Percentiles rank a stretch among this genome's conserved stretches.
These are phyloP conservation scores for Drosophila triauraria DNA, from an alignment of 1,140 invertebrate species.

Conservation along the genomic window DNA sequence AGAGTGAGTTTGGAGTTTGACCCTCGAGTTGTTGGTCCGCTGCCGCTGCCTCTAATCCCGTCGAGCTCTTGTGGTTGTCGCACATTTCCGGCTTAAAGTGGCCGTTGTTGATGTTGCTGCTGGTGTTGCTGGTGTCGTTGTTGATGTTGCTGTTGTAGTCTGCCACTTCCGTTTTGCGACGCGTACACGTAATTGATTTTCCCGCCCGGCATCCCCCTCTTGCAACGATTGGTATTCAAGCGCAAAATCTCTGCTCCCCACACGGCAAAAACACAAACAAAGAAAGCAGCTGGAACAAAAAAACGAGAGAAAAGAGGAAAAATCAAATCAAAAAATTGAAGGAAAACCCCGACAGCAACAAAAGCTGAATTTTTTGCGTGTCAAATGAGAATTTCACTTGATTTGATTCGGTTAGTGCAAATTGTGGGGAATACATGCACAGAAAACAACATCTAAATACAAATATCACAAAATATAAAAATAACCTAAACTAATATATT, in stretches of 20 bases:
- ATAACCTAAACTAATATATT: background rate
- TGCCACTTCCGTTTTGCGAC: slow-evolving; percentile 63
- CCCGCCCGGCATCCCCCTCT: slow-evolving; percentile 24
- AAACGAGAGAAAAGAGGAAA: background rate
- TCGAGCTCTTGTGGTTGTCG: slow-evolving; percentile 60
- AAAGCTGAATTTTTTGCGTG: slow-evolving; percentile 42
- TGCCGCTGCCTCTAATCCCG: slow-evolving; percentile 43
- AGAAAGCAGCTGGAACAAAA: slow-evolving; percentile 11
- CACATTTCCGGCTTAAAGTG: slow-evolving; percentile 69
- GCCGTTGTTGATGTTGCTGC: slow-evolving; percentile 23
- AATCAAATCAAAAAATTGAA: slow-evolving; percentile 5
- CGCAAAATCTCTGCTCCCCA: slow-evolving; percentile 39
- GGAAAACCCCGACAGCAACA: slow-evolving; percentile 6
- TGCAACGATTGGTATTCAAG: slow-evolving; percentile 39
- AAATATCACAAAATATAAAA: background rate
- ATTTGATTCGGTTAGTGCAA: slow-evolving; percentile 44
- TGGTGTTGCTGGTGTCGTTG: slow-evolving; percentile 21
- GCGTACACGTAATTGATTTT: slow-evolving; percentile 65
- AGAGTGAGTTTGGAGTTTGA: slow-evolving; percentile 29
- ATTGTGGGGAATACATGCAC: slow-evolving; percentile 2
- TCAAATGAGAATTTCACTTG: slow-evolving; percentile 60
- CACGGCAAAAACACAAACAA: slow-evolving; percentile 28
- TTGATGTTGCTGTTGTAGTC: slow-evolving; percentile 34
- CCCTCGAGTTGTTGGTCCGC: slow-evolving; percentile 26
- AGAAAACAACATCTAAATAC: background rate